phyloP scores from a whole-genome alignment of 2,797 vertebrate species.

The Spinus olivaceus region DNA sequence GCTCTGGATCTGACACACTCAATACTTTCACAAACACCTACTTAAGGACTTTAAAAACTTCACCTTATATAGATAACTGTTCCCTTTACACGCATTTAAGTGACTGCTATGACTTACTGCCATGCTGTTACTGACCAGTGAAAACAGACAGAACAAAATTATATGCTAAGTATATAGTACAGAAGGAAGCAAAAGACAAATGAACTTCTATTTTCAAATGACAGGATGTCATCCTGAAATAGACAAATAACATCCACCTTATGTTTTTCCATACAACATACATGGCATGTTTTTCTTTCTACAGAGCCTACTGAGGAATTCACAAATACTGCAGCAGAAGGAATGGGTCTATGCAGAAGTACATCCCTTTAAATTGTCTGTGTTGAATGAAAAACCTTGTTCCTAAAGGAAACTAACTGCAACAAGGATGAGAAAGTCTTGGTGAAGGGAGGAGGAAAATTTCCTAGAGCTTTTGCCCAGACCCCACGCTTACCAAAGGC shows the following conservation, averaged over 20 bases:
- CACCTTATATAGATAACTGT: neutral
- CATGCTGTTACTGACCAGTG: neutral
- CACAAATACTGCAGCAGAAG: neutral
- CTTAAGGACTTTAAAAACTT: neutral
- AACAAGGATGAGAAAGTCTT: neutral
- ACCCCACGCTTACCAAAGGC: constrained; percentile 80
- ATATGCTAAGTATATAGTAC: neutral
- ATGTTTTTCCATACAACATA: neutral
- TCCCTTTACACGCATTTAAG: neutral
- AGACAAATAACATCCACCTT: neutral
- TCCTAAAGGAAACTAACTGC: neutral
- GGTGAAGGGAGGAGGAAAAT: neutral
- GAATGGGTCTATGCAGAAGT: neutral
- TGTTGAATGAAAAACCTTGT: neutral
- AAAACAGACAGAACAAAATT: neutral
- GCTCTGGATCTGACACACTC: neutral
- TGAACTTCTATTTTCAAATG: neutral
- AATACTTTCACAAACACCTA: neutral
- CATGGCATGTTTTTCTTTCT: neutral
- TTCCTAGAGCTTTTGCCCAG: neutral
- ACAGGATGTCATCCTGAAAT: neutral
- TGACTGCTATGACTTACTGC: neutral
- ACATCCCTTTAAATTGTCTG: neutral
- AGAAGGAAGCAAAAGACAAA: neutral
- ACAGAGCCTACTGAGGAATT: neutral